phyloP scores from a whole-genome alignment of 1,140 invertebrate genomes.

The Zaprionus davidi region DNA sequence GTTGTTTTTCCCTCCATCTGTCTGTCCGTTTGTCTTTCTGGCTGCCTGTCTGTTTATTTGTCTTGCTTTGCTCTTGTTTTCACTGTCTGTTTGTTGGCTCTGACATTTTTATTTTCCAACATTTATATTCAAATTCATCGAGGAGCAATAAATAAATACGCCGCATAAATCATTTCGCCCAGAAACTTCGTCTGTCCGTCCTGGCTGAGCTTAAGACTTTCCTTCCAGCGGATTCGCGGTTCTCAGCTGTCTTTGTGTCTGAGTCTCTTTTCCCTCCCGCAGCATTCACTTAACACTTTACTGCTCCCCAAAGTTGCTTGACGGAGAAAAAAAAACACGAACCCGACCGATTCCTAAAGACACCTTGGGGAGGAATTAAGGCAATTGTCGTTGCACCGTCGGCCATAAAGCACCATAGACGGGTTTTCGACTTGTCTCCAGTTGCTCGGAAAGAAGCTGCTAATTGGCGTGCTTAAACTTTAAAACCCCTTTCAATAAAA shows the following conservation, averaged over 20 bases:
- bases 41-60: neutral
- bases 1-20: neutral
- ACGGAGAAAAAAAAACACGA: conserved; percentile 17
- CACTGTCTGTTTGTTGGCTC: conserved; percentile 15
- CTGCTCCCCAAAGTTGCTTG: conserved; percentile 1
- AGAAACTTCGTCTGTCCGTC: conserved; percentile 49
- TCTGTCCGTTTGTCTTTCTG: neutral
- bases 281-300: conserved; percentile 32
- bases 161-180: conserved; percentile 66
- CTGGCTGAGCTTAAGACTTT: neutral
- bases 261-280: conserved; percentile 35
- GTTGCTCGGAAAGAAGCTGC: conserved; percentile 45
- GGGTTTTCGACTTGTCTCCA: conserved; percentile 25
- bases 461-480: conserved; percentile 61
- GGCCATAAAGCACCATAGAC: conserved; percentile 31
- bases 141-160: conserved; percentile 71
- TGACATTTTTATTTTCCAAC: conserved; percentile 36
- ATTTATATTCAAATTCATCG: conserved; percentile 68
- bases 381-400: conserved; percentile 49
- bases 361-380: conserved; percentile 70
- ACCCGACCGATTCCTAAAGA: conserved; percentile 48
- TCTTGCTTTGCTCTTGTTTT: conserved; percentile 6
- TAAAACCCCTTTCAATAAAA: conserved; percentile 37
- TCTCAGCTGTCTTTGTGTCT: conserved; percentile 22
- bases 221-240: neutral